phyloP scores from a whole-genome alignment of 35 echinoderm and acorn worm species.

The Stichopus chloronotus region DNA sequence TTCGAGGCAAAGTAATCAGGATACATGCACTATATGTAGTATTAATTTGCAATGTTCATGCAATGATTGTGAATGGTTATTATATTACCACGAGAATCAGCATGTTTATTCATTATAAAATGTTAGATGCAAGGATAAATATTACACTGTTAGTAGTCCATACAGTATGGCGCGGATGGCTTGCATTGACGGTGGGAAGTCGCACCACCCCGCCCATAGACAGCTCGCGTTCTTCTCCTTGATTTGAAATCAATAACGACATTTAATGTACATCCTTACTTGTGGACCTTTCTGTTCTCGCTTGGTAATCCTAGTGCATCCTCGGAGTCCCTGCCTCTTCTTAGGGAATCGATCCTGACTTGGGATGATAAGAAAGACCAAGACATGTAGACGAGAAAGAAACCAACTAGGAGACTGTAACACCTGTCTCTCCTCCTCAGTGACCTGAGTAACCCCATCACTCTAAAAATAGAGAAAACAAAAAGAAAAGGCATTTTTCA shows the following conservation, averaged over 20 bases:
- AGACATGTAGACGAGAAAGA: constrained; percentile 28
- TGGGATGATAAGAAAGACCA: constrained; percentile 29
- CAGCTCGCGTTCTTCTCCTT: not conserved
- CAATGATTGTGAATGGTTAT: too few relatives aligned
- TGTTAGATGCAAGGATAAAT: too few relatives aligned
- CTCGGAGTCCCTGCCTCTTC: not conserved
- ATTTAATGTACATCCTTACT: not conserved
- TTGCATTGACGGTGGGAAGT: too few relatives aligned
- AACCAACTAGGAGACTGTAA: constrained; percentile 9
- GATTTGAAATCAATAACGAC: too few relatives aligned
- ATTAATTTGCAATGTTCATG: too few relatives aligned
- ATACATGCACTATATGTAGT: too few relatives aligned
- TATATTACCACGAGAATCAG: too few relatives aligned
- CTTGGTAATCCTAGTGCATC: not conserved
- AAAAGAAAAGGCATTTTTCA: not conserved
- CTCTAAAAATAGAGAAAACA: not conserved
- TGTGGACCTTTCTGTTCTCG: not conserved
- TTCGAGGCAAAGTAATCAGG: too few relatives aligned
- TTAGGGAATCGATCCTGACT: not conserved
- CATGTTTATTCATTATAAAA: too few relatives aligned
- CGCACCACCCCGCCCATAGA: not conserved
- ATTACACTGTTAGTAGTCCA: too few relatives aligned
- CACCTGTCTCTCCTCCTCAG: constrained; percentile 9
- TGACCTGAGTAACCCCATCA: not conserved
- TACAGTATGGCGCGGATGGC: too few relatives aligned